A percentile compares a stretch with the other conserved stretches of the same genome.
These are phyloP conservation scores for Anoplolepis gracilipes DNA, from an alignment of 1,140 invertebrate species.

Conservation along the genomic window DNA sequence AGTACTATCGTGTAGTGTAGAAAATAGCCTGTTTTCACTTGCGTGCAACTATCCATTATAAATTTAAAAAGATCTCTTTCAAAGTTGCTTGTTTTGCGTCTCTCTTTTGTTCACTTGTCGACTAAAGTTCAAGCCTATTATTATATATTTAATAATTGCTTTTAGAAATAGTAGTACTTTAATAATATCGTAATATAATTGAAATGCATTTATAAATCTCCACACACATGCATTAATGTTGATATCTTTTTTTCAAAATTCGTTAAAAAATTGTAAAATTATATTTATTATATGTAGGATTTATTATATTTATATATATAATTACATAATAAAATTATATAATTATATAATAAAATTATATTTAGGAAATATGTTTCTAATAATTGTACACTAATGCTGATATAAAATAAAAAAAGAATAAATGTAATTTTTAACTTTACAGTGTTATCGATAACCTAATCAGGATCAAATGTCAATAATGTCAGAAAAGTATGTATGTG, in stretches of 20 bases:
- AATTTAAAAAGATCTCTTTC: background rate
- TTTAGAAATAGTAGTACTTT: background rate
- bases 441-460: background rate
- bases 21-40: slow-evolving; percentile 31
- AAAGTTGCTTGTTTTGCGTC: background rate
- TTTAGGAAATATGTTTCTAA: background rate
- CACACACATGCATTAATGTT: background rate
- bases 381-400: background rate
- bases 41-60: background rate
- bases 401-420: background rate
- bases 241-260: background rate
- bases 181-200: background rate
- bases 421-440: background rate
- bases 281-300: too few species aligned
- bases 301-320: too few species aligned
- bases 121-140: background rate
- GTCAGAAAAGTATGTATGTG: background rate
- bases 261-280: background rate
- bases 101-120: background rate
- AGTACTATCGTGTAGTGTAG: background rate
- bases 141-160: background rate
- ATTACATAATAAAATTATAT: too few species aligned
- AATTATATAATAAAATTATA: too few species aligned
- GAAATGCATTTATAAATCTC: background rate
- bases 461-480: slow-evolving; percentile 28